Evolutionary conservation across 2,797 vertebrate genomes (phyloP).

Genomic region (Chelmon rostratus): DNA sequence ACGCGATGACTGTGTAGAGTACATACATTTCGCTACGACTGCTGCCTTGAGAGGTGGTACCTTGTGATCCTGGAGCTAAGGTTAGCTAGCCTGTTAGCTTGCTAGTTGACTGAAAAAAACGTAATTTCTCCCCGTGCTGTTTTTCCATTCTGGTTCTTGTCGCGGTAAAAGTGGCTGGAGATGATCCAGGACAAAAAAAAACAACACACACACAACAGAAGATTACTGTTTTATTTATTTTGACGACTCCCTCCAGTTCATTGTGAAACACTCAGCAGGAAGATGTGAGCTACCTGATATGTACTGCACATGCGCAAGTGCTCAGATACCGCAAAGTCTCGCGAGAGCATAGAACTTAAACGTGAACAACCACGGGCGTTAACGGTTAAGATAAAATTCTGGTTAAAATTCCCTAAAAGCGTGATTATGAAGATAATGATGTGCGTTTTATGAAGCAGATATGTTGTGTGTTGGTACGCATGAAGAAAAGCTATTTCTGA

Average conservation of each 20-base stretch:
- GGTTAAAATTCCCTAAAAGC: not conserved
- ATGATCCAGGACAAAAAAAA: not conserved
- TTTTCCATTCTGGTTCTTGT: not conserved
- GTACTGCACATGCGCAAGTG: slow-evolving; percentile 51
- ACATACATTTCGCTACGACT: slow-evolving; percentile 79
- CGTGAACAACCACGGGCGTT: not conserved
- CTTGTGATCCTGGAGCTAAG: slow-evolving; percentile 35
- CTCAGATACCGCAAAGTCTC: not conserved
- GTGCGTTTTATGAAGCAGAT: not conserved
- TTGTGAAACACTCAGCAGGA: accelerated
- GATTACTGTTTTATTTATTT: accelerated
- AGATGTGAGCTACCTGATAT: accelerated
- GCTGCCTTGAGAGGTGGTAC: not conserved
- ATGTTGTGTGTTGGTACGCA: not conserved
- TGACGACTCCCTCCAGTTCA: accelerated
- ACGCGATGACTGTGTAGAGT: slow-evolving; percentile 79
- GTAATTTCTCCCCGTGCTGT: accelerated
- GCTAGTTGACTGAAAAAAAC: not conserved
- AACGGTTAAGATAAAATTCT: not conserved
- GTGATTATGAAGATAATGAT: not conserved
- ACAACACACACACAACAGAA: accelerated
- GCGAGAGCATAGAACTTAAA: not conserved
- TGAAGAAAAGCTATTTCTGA: accelerated
- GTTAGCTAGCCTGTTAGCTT: slow-evolving; percentile 33
- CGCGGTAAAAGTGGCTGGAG: accelerated